phyloP scores from a whole-genome alignment of 2,888 invertebrate species.

The Andrena camellia region DNA sequence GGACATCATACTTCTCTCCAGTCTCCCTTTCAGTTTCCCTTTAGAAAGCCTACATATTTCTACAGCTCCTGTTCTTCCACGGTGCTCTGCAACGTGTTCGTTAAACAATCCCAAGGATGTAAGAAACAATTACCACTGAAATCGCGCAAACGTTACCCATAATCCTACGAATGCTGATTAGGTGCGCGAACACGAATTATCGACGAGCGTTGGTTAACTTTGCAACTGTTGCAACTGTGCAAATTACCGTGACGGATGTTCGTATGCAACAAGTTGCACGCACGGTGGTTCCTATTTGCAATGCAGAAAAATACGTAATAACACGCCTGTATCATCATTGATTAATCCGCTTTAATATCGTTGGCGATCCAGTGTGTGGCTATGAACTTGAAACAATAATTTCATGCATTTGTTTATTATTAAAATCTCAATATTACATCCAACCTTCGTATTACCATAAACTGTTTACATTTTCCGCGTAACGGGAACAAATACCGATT shows the following conservation, averaged over 20 bases:
- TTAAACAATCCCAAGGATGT: background rate
- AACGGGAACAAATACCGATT: no score
- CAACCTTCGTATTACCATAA: no score
- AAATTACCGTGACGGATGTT: conserved; percentile 6
- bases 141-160: background rate
- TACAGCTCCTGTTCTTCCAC: background rate
- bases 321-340: background rate
- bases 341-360: background rate
- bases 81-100: background rate
- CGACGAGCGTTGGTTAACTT: background rate
- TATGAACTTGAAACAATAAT: no score
- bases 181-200: conserved; percentile 6
- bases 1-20: no score
- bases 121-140: background rate
- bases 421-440: no score
- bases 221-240: conserved; percentile 4
- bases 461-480: no score
- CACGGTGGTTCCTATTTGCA: background rate
- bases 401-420: no score
- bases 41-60: background rate
- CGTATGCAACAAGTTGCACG: background rate
- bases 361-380: no score
- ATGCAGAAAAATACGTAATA: background rate
- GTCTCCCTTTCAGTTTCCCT: background rate
- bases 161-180: conserved; percentile 9